A percentile compares a stretch with the other conserved stretches of the same genome.
These are phyloP conservation scores for Catocala fraxini DNA, from an alignment of 2,888 invertebrate species.

Conservation along the genomic window DNA sequence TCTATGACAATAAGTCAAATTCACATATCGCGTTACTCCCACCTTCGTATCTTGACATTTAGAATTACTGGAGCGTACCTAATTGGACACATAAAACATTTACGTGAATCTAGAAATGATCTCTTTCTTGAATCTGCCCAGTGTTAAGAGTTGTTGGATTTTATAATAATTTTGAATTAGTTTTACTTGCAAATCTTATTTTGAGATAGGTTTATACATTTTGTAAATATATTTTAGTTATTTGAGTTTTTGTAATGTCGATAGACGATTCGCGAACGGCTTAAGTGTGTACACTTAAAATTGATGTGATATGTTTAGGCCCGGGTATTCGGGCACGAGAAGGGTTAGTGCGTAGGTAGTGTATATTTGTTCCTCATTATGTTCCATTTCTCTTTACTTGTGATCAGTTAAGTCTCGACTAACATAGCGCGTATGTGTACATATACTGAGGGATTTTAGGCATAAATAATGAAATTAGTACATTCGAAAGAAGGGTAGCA, in stretches of 20 bases:
- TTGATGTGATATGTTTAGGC: constrained; percentile 79
- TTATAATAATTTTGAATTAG: constrained; percentile 73
- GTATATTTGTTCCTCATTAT: constrained; percentile 85
- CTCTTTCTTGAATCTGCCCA: constrained; percentile 86
- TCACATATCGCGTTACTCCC: constrained; percentile 82
- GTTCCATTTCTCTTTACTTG: constrained; percentile 76
- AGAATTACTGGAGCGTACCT: constrained; percentile 60
- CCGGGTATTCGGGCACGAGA: constrained; percentile 61
- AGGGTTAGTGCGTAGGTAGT: constrained; percentile 79
- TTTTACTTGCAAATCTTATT: constrained; percentile 75
- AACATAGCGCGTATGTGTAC: constrained; percentile 77
- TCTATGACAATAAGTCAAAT: constrained; percentile 82
- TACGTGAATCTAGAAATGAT: constrained; percentile 86
- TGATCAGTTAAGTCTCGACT: constrained; percentile 85
- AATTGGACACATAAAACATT: constrained; percentile 60
- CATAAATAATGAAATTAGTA: constrained; percentile 72
- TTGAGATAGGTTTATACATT: constrained; percentile 82
- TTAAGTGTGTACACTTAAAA: constrained; percentile 71
- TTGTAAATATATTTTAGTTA: constrained; percentile 78
- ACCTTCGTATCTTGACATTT: constrained; percentile 67
- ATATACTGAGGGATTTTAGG: constrained; percentile 70
- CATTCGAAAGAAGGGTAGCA: constrained; percentile 80
- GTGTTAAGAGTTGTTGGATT: constrained; percentile 82
- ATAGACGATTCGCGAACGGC: constrained; percentile 73
- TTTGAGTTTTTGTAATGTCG: constrained; percentile 65